These are phyloP conservation scores for Myotis myotis DNA, from an alignment of 2,797 vertebrate genomes.

Conservation along the genomic window DNA sequence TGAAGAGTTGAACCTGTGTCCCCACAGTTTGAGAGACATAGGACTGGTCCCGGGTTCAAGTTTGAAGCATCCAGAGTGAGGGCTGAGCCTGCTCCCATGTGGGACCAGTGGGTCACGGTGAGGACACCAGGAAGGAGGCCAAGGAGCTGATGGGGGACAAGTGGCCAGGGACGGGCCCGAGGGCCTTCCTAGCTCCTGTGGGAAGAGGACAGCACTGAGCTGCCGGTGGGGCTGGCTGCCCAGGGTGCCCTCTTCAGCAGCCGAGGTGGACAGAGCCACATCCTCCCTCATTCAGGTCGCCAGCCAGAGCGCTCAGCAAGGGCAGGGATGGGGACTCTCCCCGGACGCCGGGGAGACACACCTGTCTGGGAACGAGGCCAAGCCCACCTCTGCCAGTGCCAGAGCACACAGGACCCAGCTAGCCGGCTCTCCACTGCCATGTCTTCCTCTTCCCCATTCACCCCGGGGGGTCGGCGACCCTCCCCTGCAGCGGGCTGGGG, in stretches of 20 bases:
- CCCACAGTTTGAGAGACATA: not conserved
- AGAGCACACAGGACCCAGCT: not conserved
- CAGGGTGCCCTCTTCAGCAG: not conserved
- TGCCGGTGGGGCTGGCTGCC: not conserved
- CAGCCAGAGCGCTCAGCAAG: not conserved
- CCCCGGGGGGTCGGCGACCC: not conserved
- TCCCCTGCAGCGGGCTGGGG: not conserved
- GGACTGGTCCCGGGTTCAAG: not conserved
- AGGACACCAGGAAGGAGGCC: no score
- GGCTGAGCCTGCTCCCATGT: not conserved
- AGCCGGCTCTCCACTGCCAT: accelerated
- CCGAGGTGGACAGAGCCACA: not conserved
- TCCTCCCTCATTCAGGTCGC: not conserved
- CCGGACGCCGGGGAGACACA: not conserved
- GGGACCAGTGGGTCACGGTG: not conserved
- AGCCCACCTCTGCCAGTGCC: not conserved
- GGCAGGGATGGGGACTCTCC: not conserved
- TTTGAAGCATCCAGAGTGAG: not conserved
- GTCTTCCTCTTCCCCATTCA: not conserved
- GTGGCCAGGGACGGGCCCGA: not conserved
- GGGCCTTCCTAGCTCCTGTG: not conserved
- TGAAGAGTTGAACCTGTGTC: not conserved
- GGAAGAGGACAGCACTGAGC: not conserved
- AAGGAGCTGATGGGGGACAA: not conserved
- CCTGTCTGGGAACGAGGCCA: not conserved